phyloP scores from a whole-genome alignment of 2,797 vertebrate species.

The Melanotaenia trifasciata region DNA sequence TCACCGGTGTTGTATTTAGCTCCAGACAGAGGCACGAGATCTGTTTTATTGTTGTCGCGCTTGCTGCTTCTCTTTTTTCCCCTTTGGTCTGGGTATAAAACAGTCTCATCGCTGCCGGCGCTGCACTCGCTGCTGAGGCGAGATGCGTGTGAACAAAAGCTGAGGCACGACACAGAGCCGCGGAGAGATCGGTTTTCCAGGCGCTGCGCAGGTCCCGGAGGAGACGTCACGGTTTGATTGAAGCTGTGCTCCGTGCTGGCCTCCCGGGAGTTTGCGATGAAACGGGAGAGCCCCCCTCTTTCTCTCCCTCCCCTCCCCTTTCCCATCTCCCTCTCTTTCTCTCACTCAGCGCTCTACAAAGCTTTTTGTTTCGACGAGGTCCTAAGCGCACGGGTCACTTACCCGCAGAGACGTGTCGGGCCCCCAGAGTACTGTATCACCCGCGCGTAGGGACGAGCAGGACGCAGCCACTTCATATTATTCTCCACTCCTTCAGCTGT shows the following conservation, averaged over 20 bases:
- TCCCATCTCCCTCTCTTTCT: background rate
- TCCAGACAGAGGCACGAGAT: conserved; percentile 50
- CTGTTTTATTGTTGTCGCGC: conserved; percentile 53
- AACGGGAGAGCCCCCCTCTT: conserved; percentile 74
- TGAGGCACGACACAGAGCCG: conserved; percentile 73
- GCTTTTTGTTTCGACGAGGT: conserved; percentile 82
- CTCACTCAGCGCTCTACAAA: conserved; percentile 75
- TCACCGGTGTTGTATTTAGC: conserved; percentile 43
- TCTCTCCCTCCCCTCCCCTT: accelerated
- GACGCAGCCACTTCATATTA: conserved; percentile 14
- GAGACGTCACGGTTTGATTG: conserved; percentile 88
- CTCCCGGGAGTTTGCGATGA: conserved; percentile 84
- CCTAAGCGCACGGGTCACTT: conserved; percentile 80
- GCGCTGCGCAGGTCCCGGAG: conserved; percentile 82
- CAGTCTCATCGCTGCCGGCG: conserved; percentile 67
- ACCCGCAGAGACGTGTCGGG: conserved; percentile 65
- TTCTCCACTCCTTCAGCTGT: conserved; percentile 10
- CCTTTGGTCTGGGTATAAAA: conserved; percentile 58
- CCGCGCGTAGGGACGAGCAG: conserved; percentile 25
- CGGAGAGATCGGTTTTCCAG: conserved; percentile 83
- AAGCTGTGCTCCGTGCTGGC: conserved; percentile 82
- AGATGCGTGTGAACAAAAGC: conserved; percentile 81
- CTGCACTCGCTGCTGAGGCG: conserved; percentile 63
- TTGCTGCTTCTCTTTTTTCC: conserved; percentile 19
- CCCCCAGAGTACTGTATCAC: conserved; percentile 23